Evolutionary conservation across 2,888 invertebrate species (phyloP).

Genomic region (Mythimna ferrago): DNA sequence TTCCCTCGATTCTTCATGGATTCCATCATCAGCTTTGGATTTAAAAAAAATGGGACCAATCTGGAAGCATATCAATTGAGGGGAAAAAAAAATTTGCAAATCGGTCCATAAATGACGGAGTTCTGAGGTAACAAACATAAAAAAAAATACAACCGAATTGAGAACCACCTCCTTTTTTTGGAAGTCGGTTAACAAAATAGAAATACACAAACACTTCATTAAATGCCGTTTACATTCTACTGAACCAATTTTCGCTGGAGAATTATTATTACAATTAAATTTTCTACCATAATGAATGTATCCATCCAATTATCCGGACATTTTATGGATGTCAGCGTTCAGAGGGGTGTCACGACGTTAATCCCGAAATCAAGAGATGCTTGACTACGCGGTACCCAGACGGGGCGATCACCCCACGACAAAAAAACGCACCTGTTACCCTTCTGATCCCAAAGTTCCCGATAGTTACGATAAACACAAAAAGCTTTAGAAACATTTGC

Average conservation of each 20-base stretch:
- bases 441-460: conserved; percentile 33
- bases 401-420: conserved; percentile 45
- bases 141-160: no score
- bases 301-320: conserved; percentile 60
- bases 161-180: no score
- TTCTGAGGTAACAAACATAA: no score
- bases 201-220: neutral
- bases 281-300: conserved; percentile 48
- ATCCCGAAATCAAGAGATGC: conserved; percentile 64
- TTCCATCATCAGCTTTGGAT: no score
- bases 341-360: conserved; percentile 52
- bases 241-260: conserved; percentile 5
- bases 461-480: conserved; percentile 55
- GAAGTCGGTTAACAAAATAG: no score
- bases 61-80: no score
- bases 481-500: conserved; percentile 53
- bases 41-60: no score
- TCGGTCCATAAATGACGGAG: no score
- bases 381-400: conserved; percentile 37
- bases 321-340: conserved; percentile 55
- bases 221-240: conserved; percentile 22
- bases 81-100: no score
- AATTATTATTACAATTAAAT: conserved; percentile 51
- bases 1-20: no score
- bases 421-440: conserved; percentile 61